Evolutionary conservation across 2,113 vertebrate species (phyloP), one percentile per base, ranked within the genome.

Genomic region (Enhydra lutris): DNA sequence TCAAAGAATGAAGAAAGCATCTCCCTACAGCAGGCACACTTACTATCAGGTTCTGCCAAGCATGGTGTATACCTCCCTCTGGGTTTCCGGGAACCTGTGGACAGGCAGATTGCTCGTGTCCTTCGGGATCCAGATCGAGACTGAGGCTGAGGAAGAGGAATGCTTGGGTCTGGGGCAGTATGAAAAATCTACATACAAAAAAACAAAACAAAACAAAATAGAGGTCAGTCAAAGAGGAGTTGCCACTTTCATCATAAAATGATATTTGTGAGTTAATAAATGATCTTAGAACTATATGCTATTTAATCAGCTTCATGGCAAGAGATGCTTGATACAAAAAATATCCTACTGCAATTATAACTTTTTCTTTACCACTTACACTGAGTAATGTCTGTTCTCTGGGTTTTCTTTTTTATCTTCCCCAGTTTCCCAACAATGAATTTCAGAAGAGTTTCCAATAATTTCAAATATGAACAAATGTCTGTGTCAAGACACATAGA

Each of bases 1-100:
- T 6, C 65, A 91, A 24, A 34, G 3, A 82, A 65, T 0, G 65
- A 76, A 59, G 39, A 6, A 36, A 73, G 6, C 26, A 12, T 23
- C 89, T 80, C 23, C 31, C 85, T 21, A 1, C 14, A 36, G 26
- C 63, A 10, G 18, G 81, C 65, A 90, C 90, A 99, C 99, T 99
- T 98, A 99, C 99, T 99, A 88, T 99, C 99, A 1, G 99, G 99
- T 93, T 99, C 99, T 1, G 99, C 99, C 78, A 99, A 98, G 98
- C 99, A 99, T 0, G 99, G 99, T 7, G 98, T 99, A 97, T 98
- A 99, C 98, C 98, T 99, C 84, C 99, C 99, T 94, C 98, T 99
- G 86, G 99, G 99, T 96, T 99, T 99, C 97, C 99, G 99, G 24
- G 99, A 98, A 39, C 99, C 99, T 0, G 99, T 99, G 2, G 99